A percentile compares a stretch with the other conserved stretches of the same genome.
phyloP scores from a whole-genome alignment of 2,113 vertebrate genomes.

The Cyanoderma ruficeps region DNA sequence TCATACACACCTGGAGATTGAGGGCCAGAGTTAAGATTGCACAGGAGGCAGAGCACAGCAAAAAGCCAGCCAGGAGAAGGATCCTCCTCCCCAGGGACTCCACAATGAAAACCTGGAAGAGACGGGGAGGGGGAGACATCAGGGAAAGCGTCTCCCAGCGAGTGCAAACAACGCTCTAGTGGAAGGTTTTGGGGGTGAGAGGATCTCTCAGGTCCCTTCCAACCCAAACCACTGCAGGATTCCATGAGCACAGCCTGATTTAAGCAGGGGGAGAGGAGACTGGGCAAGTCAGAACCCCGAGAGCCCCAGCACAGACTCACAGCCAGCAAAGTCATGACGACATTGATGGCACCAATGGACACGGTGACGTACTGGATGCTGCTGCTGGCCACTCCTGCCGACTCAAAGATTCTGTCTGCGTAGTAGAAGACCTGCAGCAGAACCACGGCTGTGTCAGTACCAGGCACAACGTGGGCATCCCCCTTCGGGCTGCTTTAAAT shows the following conservation, averaged over 20 bases:
- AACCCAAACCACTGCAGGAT: background rate
- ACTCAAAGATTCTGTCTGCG: constrained; percentile 84
- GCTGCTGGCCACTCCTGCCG: constrained; percentile 75
- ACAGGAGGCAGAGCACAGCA: constrained; percentile 80
- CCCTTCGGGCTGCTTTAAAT: background rate
- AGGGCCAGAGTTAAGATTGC: constrained; percentile 82
- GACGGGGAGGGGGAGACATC: background rate
- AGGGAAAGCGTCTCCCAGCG: background rate
- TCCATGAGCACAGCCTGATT: background rate
- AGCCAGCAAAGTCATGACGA: constrained; percentile 84
- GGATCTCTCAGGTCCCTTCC: background rate
- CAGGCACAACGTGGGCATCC: background rate
- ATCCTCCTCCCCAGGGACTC: constrained; percentile 83
- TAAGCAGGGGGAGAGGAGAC: background rate
- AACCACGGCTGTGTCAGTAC: background rate
- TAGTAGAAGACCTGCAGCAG: constrained; percentile 91
- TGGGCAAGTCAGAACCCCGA: rapidly evolving
- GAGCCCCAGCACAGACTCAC: constrained; percentile 67
- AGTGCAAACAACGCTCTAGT: rapidly evolving
- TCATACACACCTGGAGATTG: constrained; percentile 81
- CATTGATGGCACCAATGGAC: constrained; percentile 87
- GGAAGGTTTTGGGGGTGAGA: background rate
- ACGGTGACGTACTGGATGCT: constrained; percentile 87
- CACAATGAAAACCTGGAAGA: constrained; percentile 86
- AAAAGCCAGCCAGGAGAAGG: constrained; percentile 87